Conservation (phyloP, 2,888 invertebrate genomes). For the Drosophila fungiperda region DNA sequence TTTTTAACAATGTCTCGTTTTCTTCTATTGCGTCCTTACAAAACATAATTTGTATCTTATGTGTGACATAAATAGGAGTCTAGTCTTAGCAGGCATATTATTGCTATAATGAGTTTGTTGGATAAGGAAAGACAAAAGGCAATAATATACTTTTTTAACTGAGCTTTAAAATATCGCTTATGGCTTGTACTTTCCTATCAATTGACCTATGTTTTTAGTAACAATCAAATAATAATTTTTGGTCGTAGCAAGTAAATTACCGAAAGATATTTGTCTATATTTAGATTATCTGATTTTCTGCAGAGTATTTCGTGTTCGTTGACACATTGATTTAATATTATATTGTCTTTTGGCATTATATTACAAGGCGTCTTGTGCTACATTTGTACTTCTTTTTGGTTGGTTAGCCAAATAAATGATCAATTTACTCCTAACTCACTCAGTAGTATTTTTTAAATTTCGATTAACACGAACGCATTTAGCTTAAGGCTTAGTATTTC, state of each 20-base stretch:
- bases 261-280: not conserved
- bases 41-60: not conserved
- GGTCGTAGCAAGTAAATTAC: not conserved
- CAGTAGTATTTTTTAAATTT: conserved; percentile 35
- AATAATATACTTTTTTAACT: not conserved
- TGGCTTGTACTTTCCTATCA: not conserved
- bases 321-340: not conserved
- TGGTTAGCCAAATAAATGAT: conserved; percentile 56
- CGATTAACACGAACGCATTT: conserved; percentile 9
- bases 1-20: conserved; percentile 25
- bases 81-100: not conserved
- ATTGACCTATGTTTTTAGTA: not conserved
- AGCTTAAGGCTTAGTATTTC: conserved; percentile 8
- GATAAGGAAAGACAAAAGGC: not conserved
- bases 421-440: conserved; percentile 58
- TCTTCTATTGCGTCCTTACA: conserved; percentile 26
- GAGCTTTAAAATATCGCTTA: not conserved
- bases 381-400: conserved; percentile 44
- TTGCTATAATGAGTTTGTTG: not conserved
- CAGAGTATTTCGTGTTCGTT: conserved; percentile 17
- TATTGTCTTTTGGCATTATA: conserved; percentile 6
- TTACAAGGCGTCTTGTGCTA: conserved; percentile 34
- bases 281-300: not conserved
- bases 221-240: not conserved
- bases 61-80: not conserved